Percentiles rank a stretch among this genome's conserved stretches.
phyloP scores from a whole-genome alignment of 2,113 vertebrate species.

The Rhizomys pruinosus region DNA sequence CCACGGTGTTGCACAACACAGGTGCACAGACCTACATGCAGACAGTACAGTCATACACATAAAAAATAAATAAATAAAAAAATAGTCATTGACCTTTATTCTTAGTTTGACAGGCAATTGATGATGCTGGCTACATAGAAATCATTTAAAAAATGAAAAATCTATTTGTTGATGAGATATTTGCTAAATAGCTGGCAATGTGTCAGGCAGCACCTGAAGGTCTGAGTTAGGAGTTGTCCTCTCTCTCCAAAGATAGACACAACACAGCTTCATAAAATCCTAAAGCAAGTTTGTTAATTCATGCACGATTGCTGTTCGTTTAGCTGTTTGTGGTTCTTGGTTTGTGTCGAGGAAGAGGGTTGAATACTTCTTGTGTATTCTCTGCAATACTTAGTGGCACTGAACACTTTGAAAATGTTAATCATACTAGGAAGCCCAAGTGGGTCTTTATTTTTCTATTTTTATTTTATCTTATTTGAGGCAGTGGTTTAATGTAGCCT shows the following conservation, averaged over 20 bases:
- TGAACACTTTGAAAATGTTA: not conserved
- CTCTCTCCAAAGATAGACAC: not conserved
- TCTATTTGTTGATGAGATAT: not conserved
- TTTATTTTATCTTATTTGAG: not conserved
- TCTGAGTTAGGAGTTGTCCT: not conserved
- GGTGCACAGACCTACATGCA: too few relatives aligned
- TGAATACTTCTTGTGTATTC: not conserved
- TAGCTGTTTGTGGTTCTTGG: not conserved
- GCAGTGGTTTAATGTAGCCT: not conserved
- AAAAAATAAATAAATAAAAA: too few relatives aligned
- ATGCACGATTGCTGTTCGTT: not conserved
- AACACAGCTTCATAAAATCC: not conserved
- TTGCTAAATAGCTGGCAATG: conserved; percentile 12
- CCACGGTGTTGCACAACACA: too few relatives aligned
- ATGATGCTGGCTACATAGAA: not conserved
- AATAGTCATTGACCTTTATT: conserved; percentile 18
- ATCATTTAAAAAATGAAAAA: not conserved
- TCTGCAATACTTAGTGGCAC: not conserved
- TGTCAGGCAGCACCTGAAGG: not conserved
- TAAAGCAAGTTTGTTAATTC: not conserved
- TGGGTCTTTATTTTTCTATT: not conserved
- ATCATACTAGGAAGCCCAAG: not conserved
- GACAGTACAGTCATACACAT: too few relatives aligned
- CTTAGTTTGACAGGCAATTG: not conserved
- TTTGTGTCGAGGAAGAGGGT: not conserved